Base-by-base conservation (phyloP, 2,113 vertebrate species). In the Noturus placidus region DNA sequence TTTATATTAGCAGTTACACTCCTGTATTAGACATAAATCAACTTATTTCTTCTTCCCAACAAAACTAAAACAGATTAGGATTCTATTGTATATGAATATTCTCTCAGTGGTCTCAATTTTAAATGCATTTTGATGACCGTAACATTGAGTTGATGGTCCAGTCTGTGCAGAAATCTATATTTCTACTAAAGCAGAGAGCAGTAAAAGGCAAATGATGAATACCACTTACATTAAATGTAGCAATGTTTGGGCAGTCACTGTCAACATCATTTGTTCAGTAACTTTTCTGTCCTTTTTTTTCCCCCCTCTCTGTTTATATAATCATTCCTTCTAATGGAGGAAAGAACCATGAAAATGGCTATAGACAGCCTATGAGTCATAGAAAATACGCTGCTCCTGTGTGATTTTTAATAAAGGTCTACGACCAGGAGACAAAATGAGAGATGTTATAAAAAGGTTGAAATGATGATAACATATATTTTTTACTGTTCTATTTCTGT, bases 371-470 rank as follows among this genome's bases (percentile, higher is more conserved):
- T 38, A 0, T 59, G 35, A 61, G 27, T 46, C 25, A 61, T 85
- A 79, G 22, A 33, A 79, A 63, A 63, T 76, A 22, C 83, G 46
- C 30, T 46, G 1, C 61, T 42, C 22, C 17, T 33, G 14, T 42
- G 22, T 57, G 11, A 52, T 83, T 83, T 84, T 83, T 84, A 84
- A 84, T 84, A 56, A 67, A 52, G 38, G 14, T 3, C 30, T 42
- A 5, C 22, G 52, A 46, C 35, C 54, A 46, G 27, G 57, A 85
- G 65, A 84, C 54, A 59, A 17, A 76, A 74, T 42, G 1, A 77
- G 20, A n/a, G 19, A 33, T 10, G n/a, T 76, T 63, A 20, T 15
- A 46, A 10, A 46, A 77, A 61, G 25, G 56, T 63, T 27, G 13
- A 3, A 76, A 42, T 22, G 15, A n/a, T 59, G 27, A 56, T 10